These are phyloP conservation scores for Palloptera scutellata DNA, from an alignment of 2,888 invertebrate species.

Conservation along the genomic window DNA sequence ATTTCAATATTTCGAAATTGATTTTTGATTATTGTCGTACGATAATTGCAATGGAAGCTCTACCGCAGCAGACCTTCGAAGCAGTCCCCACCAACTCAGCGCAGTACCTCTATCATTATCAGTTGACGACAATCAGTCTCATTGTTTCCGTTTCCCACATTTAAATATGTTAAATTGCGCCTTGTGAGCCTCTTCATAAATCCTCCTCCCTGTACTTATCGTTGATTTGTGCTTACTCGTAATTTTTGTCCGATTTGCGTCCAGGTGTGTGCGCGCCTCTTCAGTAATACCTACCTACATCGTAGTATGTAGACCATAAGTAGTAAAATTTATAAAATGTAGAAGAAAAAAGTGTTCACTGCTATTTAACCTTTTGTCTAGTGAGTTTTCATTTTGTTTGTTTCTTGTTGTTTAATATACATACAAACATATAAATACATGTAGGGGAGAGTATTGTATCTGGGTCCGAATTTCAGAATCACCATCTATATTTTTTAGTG, in stretches of 20 bases:
- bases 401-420: neutral
- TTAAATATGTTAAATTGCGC: neutral
- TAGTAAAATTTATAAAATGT: neutral
- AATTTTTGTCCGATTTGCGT: conserved; percentile 1
- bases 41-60: neutral
- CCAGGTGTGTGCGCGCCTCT: conserved; percentile 8
- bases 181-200: conserved; percentile 14
- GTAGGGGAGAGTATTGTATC: no score
- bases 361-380: conserved; percentile 14
- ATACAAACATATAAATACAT: no score
- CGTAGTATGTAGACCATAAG: neutral
- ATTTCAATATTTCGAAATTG: conserved; percentile 10
- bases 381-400: no score
- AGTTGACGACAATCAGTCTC: conserved; percentile 59
- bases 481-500: no score
- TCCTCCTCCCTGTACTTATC: neutral
- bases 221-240: neutral
- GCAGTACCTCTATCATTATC: conserved; percentile 36
- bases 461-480: no score
- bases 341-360: no score
- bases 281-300: neutral
- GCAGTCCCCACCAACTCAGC: no score
- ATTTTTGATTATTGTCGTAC: neutral
- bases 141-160: conserved; percentile 49
- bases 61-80: neutral